These are phyloP conservation scores for Archaeoteleia sp. DNA, from an alignment of 2,888 invertebrate species.

Conservation along the genomic window DNA sequence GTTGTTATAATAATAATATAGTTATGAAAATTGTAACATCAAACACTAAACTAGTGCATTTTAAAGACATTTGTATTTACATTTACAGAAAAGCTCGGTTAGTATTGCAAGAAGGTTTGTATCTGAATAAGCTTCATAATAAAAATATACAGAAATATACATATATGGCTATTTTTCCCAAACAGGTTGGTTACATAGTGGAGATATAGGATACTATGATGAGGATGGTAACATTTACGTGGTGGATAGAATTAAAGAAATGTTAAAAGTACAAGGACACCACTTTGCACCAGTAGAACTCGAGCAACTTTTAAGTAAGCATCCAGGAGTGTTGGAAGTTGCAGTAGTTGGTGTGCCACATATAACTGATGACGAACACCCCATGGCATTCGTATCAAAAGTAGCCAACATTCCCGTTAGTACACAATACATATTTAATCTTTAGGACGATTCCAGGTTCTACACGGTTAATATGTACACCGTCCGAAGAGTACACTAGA, in stretches of 20 bases:
- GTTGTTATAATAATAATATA: no score
- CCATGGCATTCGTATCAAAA: conserved; percentile 65
- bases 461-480: no score
- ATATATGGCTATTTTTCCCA: neutral
- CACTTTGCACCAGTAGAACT: conserved; percentile 67
- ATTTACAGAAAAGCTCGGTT: no score
- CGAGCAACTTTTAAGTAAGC: conserved; percentile 59
- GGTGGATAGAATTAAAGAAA: conserved; percentile 66
- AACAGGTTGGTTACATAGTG: conserved; percentile 68
- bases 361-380: conserved; percentile 61
- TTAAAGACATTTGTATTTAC: no score
- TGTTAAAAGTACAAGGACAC: conserved; percentile 66
- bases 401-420: conserved; percentile 53
- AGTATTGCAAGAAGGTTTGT: no score
- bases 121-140: no score
- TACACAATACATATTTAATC: neutral
- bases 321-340: conserved; percentile 64
- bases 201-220: conserved; percentile 67
- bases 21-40: no score
- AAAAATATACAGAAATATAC: no score
- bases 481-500: no score
- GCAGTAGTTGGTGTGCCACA: conserved; percentile 65
- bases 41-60: no score
- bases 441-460: no score
- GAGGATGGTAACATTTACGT: conserved; percentile 65